Percentiles rank a stretch among this genome's conserved stretches.
These are phyloP conservation scores for Agrypnus murinus DNA, from an alignment of 2,888 invertebrate species.

Conservation along the genomic window DNA sequence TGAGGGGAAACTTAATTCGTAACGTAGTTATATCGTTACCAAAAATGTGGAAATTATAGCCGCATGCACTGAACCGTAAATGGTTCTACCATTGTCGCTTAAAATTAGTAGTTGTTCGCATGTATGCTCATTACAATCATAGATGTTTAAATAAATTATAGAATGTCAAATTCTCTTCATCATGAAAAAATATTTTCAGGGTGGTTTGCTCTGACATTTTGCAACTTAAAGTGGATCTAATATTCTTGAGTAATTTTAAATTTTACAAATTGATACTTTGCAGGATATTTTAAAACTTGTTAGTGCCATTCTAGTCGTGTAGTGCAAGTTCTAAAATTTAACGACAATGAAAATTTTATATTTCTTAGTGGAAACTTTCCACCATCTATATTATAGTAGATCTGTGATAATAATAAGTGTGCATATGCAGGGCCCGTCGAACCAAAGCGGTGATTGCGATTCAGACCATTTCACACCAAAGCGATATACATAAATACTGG, in stretches of 20 bases:
- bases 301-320: too few species aligned
- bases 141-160: slow-evolving; percentile 9
- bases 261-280: too few species aligned
- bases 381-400: slow-evolving; percentile 10
- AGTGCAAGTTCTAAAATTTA: neutral
- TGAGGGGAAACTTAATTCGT: slow-evolving; percentile 58
- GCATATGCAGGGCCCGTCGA: slow-evolving; percentile 52
- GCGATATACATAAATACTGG: slow-evolving; percentile 63
- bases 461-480: slow-evolving; percentile 61
- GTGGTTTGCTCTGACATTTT: too few species aligned
- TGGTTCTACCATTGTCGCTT: slow-evolving; percentile 40
- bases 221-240: too few species aligned
- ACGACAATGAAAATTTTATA: neutral
- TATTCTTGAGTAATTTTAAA: too few species aligned
- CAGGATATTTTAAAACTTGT: too few species aligned
- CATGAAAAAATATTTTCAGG: too few species aligned
- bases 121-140: slow-evolving; percentile 18
- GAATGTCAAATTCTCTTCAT: too few species aligned
- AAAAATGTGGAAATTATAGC: slow-evolving; percentile 55
- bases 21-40: slow-evolving; percentile 46
- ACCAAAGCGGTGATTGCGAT: slow-evolving; percentile 60
- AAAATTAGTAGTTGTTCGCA: slow-evolving; percentile 47
- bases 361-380: neutral
- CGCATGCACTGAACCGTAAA: slow-evolving; percentile 52
- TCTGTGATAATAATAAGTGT: slow-evolving; percentile 35